A percentile compares a stretch with the other conserved stretches of the same genome.
phyloP scores from a whole-genome alignment of 2,888 invertebrate species.

The Diploptera punctata region DNA sequence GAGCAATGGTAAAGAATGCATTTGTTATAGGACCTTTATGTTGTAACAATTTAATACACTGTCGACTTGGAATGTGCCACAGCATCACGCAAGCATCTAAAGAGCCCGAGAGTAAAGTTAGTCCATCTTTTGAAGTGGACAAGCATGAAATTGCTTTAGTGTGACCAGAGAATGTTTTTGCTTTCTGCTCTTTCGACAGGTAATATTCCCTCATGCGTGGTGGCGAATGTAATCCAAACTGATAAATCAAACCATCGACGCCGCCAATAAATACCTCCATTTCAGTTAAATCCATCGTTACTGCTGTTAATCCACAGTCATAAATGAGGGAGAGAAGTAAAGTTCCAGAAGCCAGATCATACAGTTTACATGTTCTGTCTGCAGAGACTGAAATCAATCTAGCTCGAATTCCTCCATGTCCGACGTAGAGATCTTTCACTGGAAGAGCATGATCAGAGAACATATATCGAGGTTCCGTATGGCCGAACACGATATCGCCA shows the following conservation, averaged over 20 bases:
- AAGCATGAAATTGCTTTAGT: slow-evolving; percentile 72
- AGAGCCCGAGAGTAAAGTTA: slow-evolving; percentile 76
- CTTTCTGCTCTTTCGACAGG: slow-evolving; percentile 59
- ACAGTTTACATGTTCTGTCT: slow-evolving; percentile 85
- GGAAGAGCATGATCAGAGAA: slow-evolving; percentile 83
- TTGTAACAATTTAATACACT: slow-evolving; percentile 71
- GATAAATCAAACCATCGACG: slow-evolving; percentile 71
- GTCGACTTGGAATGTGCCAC: slow-evolving; percentile 82
- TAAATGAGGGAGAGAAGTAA: slow-evolving; percentile 77
- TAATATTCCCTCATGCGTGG: slow-evolving; percentile 72
- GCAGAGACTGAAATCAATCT: slow-evolving; percentile 78
- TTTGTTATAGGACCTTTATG: slow-evolving; percentile 81
- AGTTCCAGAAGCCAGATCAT: slow-evolving; percentile 73
- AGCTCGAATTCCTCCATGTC: slow-evolving; percentile 71
- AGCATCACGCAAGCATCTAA: slow-evolving; percentile 75
- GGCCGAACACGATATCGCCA: slow-evolving; percentile 53
- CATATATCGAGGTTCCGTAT: slow-evolving; percentile 67
- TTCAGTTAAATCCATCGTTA: slow-evolving; percentile 74
- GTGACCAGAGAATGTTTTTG: slow-evolving; percentile 70
- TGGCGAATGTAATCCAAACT: slow-evolving; percentile 69
- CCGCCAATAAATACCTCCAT: slow-evolving; percentile 77
- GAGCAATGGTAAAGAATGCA: slow-evolving; percentile 67
- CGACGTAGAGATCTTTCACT: slow-evolving; percentile 79
- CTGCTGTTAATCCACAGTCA: slow-evolving; percentile 70
- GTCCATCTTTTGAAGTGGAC: slow-evolving; percentile 74